Percentiles rank a stretch among this genome's conserved stretches.
Conservation (phyloP, 2,888 invertebrate species). For the Epinotia brunnichana region DNA sequence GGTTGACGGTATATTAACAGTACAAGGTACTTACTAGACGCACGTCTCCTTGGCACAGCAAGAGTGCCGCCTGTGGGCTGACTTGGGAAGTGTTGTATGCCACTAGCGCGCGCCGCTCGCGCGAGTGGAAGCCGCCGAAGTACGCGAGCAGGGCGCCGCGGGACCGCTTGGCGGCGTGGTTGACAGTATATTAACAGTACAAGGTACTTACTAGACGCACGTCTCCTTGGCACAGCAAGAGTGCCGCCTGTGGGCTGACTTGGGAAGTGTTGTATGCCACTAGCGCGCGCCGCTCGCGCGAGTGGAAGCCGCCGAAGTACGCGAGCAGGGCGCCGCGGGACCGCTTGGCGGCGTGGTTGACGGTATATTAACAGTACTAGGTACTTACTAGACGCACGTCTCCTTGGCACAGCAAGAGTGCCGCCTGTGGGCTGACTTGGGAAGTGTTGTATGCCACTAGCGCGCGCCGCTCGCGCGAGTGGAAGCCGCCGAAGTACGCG, state of each 20-base stretch:
- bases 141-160: constrained; percentile 77
- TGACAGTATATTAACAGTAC: constrained; percentile 77
- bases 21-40: constrained; percentile 45
- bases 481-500: constrained; percentile 83
- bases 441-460: constrained; percentile 84
- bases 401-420: constrained; percentile 80
- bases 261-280: constrained; percentile 84
- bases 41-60: constrained; percentile 76
- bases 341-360: constrained; percentile 81
- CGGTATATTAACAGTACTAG: constrained; percentile 55
- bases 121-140: constrained; percentile 83
- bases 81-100: constrained; percentile 84
- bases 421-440: constrained; percentile 83
- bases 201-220: constrained; percentile 49
- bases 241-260: constrained; percentile 83
- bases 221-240: constrained; percentile 79
- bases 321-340: constrained; percentile 69
- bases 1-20: constrained; percentile 84
- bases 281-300: constrained; percentile 79
- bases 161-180: constrained; percentile 73
- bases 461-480: constrained; percentile 81
- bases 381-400: constrained; percentile 50
- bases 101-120: constrained; percentile 80
- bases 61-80: constrained; percentile 83
- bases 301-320: constrained; percentile 84